Base-by-base conservation (phyloP, 2,113 vertebrate genomes). In the Speoplatyrhinus poulsoni region DNA sequence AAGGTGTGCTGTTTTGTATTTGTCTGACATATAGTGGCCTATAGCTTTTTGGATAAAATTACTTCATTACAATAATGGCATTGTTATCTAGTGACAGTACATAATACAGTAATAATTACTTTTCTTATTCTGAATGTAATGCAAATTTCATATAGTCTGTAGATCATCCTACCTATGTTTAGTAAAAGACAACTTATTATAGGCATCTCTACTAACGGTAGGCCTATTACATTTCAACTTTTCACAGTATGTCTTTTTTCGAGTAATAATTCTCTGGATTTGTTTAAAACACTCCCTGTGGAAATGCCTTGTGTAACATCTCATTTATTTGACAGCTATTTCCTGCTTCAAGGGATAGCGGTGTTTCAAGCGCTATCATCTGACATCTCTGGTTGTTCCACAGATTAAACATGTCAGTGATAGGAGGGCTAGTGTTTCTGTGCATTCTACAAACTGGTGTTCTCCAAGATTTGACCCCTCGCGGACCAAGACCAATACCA, bases 401-500 rank as follows among this genome's bases (percentile, higher is more conserved):
- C 62, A 73, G 46, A 19, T 48, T 72, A 72, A 59, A 70, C 57
- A 90, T 88, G 85, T 67, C 19, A 1, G 2, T 67, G 57, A 80
- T 79, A 71, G 67, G 61, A 70, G 83, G 76, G 41, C 71, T 89
- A 17, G 41, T 85, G 62, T 70, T 87, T 59, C 16, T 90, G 10
- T 83, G 75, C 62, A 0, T 79, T 58, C 61, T 90, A 54, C 83
- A 76, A 69, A 60, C 79, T 71, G 82, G 62, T n/a, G 6, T 73
- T 5, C 41, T 65, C 61, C 89, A 89, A 65, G 1, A 0, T 6
- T 0, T 55, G 3, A 0, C 0, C 1, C 66, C 69, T 36, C 73
- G 59, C 15, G 89, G 86, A 53, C 82, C 84, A n/a, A 75, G 89
- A 9, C 83, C 75, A 0, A 1, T 90, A 13, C 69, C 76, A 11